These are phyloP conservation scores for Pogona vitticeps DNA, from an alignment of 2,113 vertebrate genomes.

Conservation along the genomic window DNA sequence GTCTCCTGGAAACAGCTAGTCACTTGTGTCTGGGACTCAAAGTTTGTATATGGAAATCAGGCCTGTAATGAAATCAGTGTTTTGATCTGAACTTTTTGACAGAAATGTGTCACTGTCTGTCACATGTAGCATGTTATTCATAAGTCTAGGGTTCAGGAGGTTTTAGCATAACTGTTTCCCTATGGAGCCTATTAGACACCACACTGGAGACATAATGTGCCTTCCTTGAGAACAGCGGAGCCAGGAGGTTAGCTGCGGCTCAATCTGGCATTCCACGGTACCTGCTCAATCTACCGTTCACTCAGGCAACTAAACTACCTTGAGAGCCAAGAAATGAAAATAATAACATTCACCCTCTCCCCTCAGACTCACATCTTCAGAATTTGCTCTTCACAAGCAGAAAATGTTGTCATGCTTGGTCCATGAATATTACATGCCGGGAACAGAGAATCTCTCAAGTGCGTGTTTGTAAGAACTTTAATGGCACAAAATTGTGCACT, in stretches of 20 bases:
- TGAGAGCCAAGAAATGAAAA: slow-evolving; percentile 20
- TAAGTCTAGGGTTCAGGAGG: background rate
- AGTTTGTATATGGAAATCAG: slow-evolving; percentile 9
- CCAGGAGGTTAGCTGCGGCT: slow-evolving; percentile 15
- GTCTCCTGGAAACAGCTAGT: too few species aligned
- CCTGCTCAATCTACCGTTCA: slow-evolving; percentile 11
- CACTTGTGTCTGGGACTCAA: background rate
- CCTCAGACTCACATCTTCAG: slow-evolving; percentile 31
- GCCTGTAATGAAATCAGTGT: slow-evolving; percentile 2
- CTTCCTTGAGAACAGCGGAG: slow-evolving; percentile 1
- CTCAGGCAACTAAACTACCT: slow-evolving; percentile 25
- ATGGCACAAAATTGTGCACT: slow-evolving; percentile 48
- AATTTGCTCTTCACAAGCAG: slow-evolving; percentile 32
- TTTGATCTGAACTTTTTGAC: background rate
- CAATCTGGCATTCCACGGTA: background rate
- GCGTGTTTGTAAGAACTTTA: slow-evolving; percentile 48
- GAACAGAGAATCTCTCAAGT: slow-evolving; percentile 57
- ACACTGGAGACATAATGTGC: background rate
- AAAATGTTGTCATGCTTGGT: background rate
- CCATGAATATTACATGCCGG: slow-evolving; percentile 49
- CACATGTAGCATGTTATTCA: slow-evolving; percentile 21
- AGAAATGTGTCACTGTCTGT: background rate
- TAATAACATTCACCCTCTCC: slow-evolving; percentile 16
- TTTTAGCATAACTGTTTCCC: slow-evolving; percentile 27
- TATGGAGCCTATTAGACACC: background rate